These are phyloP conservation scores for Pteropus alecto DNA, from an alignment of 2,113 vertebrate genomes.

Conservation along the genomic window DNA sequence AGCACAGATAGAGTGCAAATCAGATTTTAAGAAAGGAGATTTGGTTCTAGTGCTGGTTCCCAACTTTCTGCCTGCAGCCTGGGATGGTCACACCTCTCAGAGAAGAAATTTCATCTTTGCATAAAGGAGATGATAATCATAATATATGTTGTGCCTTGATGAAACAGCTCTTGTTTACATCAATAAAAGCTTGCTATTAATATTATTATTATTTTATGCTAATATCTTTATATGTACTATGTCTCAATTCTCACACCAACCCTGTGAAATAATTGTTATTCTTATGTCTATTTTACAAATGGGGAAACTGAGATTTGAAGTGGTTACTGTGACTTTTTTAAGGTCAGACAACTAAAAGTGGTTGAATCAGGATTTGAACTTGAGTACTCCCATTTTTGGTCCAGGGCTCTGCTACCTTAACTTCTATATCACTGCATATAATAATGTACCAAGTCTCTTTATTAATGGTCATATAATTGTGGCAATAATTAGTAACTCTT, in stretches of 20 bases:
- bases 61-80: background rate
- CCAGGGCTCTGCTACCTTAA: background rate
- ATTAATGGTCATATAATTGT: background rate
- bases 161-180: background rate
- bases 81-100: background rate
- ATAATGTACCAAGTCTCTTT: background rate
- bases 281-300: background rate
- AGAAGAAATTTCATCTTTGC: background rate
- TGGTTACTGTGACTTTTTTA: background rate
- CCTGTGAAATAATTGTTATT: background rate
- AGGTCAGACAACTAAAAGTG: background rate
- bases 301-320: background rate
- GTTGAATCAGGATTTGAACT: slow-evolving; percentile 11
- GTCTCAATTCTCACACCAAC: background rate
- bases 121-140: background rate
- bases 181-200: background rate
- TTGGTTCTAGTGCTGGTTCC: background rate
- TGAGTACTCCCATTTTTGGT: background rate
- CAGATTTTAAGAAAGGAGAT: background rate
- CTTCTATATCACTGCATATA: background rate
- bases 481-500: background rate
- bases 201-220: background rate
- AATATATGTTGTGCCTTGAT: background rate
- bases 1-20: background rate
- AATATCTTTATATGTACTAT: background rate